phyloP scores from a whole-genome alignment of 2,797 vertebrate species.

The Gymnoscopelus microlampas region DNA sequence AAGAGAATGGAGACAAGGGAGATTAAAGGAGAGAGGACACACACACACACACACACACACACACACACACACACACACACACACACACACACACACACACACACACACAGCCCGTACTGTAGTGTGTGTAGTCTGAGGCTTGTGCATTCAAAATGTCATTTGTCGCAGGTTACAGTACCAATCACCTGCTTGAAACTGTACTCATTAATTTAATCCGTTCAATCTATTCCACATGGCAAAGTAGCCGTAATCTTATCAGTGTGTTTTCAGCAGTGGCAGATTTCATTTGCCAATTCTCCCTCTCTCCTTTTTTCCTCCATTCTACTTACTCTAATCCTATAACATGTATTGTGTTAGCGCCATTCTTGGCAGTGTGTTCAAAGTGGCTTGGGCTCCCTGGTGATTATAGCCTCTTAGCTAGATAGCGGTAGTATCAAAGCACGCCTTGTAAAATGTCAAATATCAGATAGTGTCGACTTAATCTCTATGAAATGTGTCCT shows the following conservation, averaged over 20 bases:
- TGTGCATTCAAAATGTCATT: too few species aligned
- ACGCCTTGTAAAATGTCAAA: constrained; percentile 49
- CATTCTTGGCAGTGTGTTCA: not conserved
- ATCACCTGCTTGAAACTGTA: too few species aligned
- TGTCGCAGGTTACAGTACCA: too few species aligned
- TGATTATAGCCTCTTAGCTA: not conserved
- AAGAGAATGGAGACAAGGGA: constrained; percentile 32
- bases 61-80: constrained; percentile 38
- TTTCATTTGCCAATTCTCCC: too few species aligned
- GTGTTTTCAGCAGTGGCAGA: too few species aligned
- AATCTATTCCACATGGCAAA: too few species aligned
- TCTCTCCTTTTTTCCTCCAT: too few species aligned
- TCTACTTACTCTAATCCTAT: too few species aligned
- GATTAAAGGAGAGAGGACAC: constrained; percentile 60
- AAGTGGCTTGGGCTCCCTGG: not conserved
- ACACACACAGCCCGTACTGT: constrained; percentile 8
- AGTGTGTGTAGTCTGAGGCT: too few species aligned
- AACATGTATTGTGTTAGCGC: too few species aligned
- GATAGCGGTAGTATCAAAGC: constrained; percentile 33
- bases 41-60: constrained; percentile 36
- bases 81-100: constrained; percentile 20
- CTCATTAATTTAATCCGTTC: too few species aligned
- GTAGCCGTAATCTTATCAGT: too few species aligned
- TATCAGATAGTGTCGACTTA: constrained; percentile 29
- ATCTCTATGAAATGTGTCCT: constrained; percentile 7